A percentile compares a stretch with the other conserved stretches of the same genome.
Conservation (phyloP, 2,797 vertebrate species). For the Bradypus variegatus region DNA sequence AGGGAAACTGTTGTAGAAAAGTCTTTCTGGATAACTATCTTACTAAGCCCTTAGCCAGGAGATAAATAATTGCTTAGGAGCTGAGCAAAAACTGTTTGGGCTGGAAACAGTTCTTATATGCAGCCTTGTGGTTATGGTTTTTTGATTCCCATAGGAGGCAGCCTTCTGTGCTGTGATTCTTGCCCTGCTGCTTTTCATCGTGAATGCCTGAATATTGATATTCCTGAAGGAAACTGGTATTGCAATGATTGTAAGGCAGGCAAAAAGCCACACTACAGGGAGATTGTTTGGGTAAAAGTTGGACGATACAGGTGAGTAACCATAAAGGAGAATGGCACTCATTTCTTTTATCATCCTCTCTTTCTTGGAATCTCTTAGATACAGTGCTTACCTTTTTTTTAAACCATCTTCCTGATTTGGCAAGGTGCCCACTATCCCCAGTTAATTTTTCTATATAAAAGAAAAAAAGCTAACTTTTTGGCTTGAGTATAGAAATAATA, state of each 20-base stretch:
- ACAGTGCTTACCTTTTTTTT: neutral
- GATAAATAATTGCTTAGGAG: neutral
- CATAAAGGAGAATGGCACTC: neutral
- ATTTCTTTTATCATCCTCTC: neutral
- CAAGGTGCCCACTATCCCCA: neutral
- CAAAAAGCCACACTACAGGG: conserved; percentile 94
- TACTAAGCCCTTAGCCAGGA: neutral
- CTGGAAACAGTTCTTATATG: neutral
- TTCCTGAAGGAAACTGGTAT: conserved; percentile 98
- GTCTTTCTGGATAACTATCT: conserved; percentile 5
- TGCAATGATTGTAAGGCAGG: conserved; percentile 98
- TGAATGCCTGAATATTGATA: conserved; percentile 97
- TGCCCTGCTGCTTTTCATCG: conserved; percentile 97
- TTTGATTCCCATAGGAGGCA: conserved; percentile 82
- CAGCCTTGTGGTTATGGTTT: conserved; percentile 24
- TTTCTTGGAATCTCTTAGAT: neutral
- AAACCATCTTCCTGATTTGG: neutral
- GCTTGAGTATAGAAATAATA: neutral
- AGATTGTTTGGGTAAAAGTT: conserved; percentile 98
- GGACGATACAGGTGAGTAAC: conserved; percentile 92
- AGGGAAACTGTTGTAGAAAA: neutral
- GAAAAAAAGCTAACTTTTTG: neutral
- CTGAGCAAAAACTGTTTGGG: neutral
- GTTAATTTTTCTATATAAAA: neutral
- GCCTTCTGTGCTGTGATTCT: conserved; percentile 96